Evolutionary conservation across 2,888 invertebrate species (phyloP).

Genomic region (Tetragonisca angustula): DNA sequence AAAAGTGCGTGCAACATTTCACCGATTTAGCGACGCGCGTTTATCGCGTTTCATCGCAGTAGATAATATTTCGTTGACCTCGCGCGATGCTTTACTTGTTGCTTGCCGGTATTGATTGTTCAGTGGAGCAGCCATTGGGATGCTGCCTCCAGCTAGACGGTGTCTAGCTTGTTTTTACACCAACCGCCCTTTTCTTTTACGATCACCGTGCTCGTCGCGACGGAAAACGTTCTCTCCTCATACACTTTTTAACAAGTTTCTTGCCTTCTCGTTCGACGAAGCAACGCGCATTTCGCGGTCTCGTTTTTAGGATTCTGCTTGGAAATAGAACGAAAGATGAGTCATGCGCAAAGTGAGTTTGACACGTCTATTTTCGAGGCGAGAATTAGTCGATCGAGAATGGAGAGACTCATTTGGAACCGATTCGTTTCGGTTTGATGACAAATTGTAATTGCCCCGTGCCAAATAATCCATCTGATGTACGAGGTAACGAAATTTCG

Average conservation of each 20-base stretch:
- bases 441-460: constrained; percentile 44
- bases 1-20: neutral
- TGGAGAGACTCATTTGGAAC: constrained; percentile 1
- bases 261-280: no score
- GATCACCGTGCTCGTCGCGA: no score
- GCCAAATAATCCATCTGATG: constrained; percentile 36
- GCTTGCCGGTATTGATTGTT: constrained; percentile 34
- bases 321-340: constrained; percentile 1
- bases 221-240: neutral
- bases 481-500: constrained; percentile 36
- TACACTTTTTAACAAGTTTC: no score
- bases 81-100: constrained; percentile 37
- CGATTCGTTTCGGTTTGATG: constrained; percentile 35
- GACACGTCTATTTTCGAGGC: neutral
- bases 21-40: neutral
- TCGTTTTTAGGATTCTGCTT: neutral
- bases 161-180: neutral
- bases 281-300: neutral
- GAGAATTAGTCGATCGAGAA: constrained; percentile 9
- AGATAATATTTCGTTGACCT: constrained; percentile 19
- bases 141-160: neutral
- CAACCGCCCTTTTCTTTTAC: no score
- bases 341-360: neutral
- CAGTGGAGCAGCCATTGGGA: constrained; percentile 1
- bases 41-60: neutral